phyloP scores from a whole-genome alignment of 2,888 invertebrate genomes.

The Dioctria rufipes region DNA sequence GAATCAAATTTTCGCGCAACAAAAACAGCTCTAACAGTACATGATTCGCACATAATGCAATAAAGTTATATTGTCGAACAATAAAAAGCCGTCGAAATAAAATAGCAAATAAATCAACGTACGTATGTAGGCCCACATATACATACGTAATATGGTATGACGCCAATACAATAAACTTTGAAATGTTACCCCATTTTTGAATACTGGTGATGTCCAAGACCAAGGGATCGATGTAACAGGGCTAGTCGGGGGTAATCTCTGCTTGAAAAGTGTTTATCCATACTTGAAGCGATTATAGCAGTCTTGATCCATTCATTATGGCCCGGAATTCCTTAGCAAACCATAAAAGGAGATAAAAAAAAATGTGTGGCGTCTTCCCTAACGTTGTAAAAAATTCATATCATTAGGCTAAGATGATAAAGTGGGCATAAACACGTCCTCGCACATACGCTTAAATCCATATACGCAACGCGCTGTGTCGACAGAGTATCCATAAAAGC shows the following conservation, averaged over 20 bases:
- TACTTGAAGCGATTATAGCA: constrained; percentile 29
- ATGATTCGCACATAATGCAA: constrained; percentile 40
- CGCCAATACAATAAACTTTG: constrained; percentile 34
- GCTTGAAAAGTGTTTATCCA: constrained; percentile 7
- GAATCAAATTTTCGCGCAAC: background rate
- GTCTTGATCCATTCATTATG: constrained; percentile 46
- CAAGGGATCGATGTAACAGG: background rate
- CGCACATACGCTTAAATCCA: constrained; percentile 33
- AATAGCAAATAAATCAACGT: constrained; percentile 36
- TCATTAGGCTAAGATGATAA: constrained; percentile 53
- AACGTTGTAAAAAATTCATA: constrained; percentile 53
- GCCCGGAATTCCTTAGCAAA: constrained; percentile 42
- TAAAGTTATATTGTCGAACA: constrained; percentile 31
- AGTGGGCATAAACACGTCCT: constrained; percentile 46
- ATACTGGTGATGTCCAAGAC: too few relatives aligned
- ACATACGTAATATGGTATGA: background rate
- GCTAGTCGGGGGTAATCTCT: background rate
- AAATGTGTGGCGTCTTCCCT: constrained; percentile 17
- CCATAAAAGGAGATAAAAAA: constrained; percentile 48
- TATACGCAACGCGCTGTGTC: background rate
- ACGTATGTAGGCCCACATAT: too few relatives aligned
- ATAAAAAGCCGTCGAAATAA: constrained; percentile 30
- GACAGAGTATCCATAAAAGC: constrained; percentile 16
- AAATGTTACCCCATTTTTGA: background rate
- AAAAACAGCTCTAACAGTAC: background rate